A percentile compares a stretch with the other conserved stretches of the same genome.
phyloP scores from a whole-genome alignment of 2,797 vertebrate species.

The Macroramphosus scolopax region DNA sequence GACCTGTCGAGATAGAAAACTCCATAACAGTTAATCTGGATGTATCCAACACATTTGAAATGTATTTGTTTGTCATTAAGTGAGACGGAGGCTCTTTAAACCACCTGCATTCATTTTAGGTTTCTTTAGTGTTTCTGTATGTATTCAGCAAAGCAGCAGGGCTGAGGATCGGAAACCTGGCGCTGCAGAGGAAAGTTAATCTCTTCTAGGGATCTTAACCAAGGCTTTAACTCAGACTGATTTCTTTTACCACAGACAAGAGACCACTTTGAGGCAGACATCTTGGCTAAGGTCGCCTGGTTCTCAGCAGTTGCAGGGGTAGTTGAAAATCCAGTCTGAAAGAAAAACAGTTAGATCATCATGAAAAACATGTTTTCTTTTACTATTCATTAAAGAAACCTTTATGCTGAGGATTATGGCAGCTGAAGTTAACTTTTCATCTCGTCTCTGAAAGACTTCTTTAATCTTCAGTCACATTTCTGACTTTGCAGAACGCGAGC shows the following conservation, averaged over 20 bases:
- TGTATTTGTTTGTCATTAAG: too few species aligned
- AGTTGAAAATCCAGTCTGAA: conserved; percentile 1
- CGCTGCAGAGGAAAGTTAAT: neutral
- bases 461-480: neutral
- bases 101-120: neutral
- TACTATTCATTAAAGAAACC: neutral
- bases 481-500: conserved; percentile 5
- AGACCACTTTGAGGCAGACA: conserved; percentile 12
- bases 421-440: neutral
- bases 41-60: too few species aligned
- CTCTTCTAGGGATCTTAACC: conserved; percentile 7
- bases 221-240: conserved; percentile 6
- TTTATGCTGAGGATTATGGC: neutral
- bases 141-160: neutral
- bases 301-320: neutral
- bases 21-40: too few species aligned
- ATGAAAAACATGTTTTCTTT: neutral
- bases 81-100: neutral
- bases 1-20: too few species aligned
- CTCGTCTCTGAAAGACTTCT: neutral
- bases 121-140: neutral
- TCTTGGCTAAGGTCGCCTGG: neutral
- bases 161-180: conserved; percentile 12
- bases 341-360: conserved; percentile 2
- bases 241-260: conserved; percentile 12